Evolutionary conservation across 2,888 invertebrate species (phyloP).

Genomic region (Rhagonycha lutea): DNA sequence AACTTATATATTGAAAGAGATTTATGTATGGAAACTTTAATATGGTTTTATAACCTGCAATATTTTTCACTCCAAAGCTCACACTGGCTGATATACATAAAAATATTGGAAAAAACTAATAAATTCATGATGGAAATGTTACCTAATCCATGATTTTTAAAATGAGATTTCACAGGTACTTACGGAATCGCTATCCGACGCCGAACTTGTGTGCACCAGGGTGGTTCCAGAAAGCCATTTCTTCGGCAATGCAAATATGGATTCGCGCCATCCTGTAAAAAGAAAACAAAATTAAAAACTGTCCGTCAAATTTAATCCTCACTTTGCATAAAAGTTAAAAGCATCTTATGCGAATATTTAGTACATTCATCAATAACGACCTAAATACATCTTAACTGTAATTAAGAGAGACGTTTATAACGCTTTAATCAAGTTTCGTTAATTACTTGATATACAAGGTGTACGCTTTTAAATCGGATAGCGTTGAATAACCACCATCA

Average conservation of each 20-base stretch:
- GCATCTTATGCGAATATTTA: neutral
- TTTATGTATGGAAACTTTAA: neutral
- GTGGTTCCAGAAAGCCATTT: constrained; percentile 66
- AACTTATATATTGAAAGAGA: neutral
- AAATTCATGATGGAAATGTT: neutral
- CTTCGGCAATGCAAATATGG: constrained; percentile 71
- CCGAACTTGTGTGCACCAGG: constrained; percentile 54
- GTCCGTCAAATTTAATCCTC: neutral
- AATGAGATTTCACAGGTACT: constrained; percentile 20
- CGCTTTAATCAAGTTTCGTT: constrained; percentile 36
- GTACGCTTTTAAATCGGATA: neutral
- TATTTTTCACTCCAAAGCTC: neutral
- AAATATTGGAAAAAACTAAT: neutral
- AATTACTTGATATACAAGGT: constrained; percentile 5
- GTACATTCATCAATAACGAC: neutral
- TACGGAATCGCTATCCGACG: constrained; percentile 48
- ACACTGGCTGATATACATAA: neutral
- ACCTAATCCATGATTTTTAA: neutral
- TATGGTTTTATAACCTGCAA: neutral
- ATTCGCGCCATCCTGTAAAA: constrained; percentile 75
- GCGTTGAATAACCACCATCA: constrained; percentile 29
- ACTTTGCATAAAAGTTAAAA: too few species aligned
- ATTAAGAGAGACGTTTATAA: constrained; percentile 18
- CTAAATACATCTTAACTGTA: neutral
- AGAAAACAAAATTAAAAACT: constrained; percentile 24